Conservation (phyloP, 2,113 vertebrate species). For the Muscicapa adusta region DNA sequence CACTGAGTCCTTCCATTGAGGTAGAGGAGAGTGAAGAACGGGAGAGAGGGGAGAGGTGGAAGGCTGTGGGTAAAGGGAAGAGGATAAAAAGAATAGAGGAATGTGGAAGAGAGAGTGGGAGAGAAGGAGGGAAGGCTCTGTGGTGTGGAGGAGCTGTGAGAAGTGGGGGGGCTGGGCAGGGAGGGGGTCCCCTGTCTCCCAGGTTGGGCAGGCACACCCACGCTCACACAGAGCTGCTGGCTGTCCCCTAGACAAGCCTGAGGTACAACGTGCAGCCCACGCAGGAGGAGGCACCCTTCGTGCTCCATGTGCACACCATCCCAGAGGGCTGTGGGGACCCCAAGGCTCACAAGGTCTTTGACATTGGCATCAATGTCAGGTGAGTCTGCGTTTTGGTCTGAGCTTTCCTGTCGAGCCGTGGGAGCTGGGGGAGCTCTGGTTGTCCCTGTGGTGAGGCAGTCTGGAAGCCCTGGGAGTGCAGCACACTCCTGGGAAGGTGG, state of each 20-base stretch:
- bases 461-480: background rate
- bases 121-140: background rate
- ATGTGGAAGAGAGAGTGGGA: background rate
- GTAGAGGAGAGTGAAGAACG: background rate
- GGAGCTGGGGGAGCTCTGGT: background rate
- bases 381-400: background rate
- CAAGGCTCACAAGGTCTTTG: slow-evolving; percentile 38
- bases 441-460: background rate
- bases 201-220: fast-evolving
- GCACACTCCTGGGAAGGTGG: background rate
- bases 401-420: background rate
- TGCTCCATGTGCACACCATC: background rate
- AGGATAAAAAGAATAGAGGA: background rate
- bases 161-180: background rate
- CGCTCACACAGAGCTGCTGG: background rate
- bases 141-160: background rate
- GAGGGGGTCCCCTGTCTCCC: background rate
- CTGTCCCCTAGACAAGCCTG: slow-evolving; percentile 64
- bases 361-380: slow-evolving; percentile 66
- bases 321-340: background rate
- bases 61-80: background rate
- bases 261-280: slow-evolving; percentile 67
- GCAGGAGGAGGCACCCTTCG: slow-evolving; percentile 12
- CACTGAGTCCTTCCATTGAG: background rate
- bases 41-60: background rate